A percentile compares a stretch with the other conserved stretches of the same genome.
These are phyloP conservation scores for Mesopsocus fuscifrons DNA, from an alignment of 2,888 invertebrate genomes.

Conservation along the genomic window DNA sequence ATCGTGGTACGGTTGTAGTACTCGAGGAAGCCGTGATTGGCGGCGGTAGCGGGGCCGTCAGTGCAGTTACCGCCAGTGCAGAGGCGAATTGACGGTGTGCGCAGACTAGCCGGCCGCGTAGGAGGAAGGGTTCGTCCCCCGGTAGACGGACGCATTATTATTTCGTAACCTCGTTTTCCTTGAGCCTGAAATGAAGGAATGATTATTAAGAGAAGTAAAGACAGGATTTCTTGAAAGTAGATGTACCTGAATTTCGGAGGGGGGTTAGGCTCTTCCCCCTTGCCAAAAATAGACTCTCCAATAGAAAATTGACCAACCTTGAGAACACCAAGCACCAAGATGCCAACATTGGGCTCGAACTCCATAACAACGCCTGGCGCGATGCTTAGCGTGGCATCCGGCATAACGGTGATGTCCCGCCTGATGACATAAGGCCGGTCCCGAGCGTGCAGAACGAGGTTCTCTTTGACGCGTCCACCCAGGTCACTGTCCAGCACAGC, in stretches of 20 bases:
- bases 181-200: conserved; percentile 31
- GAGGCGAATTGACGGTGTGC: conserved; percentile 37
- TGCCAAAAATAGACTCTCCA: too few species aligned
- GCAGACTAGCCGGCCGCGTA: conserved; percentile 15
- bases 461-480: conserved; percentile 55
- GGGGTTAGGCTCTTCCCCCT: too few species aligned
- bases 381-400: conserved; percentile 68
- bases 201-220: too few species aligned
- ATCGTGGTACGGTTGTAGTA: conserved; percentile 87
- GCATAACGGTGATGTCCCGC: conserved; percentile 94
- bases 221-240: too few species aligned
- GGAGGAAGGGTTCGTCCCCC: too few species aligned
- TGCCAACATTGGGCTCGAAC: conserved; percentile 90
- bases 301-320: conserved; percentile 30
- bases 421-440: conserved; percentile 56
- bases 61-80: conserved; percentile 57
- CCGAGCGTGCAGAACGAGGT: conserved; percentile 41
- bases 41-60: conserved; percentile 27
- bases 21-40: conserved; percentile 76
- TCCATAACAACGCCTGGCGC: conserved; percentile 79
- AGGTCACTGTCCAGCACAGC: conserved; percentile 42
- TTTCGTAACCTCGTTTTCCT: conserved; percentile 56
- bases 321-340: conserved; percentile 79
- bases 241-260: too few species aligned
- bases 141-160: conserved; percentile 49